Percentiles rank a stretch among this genome's conserved stretches.
Conservation (phyloP, 2,797 vertebrate species). For the Leptodactylus fallax region DNA sequence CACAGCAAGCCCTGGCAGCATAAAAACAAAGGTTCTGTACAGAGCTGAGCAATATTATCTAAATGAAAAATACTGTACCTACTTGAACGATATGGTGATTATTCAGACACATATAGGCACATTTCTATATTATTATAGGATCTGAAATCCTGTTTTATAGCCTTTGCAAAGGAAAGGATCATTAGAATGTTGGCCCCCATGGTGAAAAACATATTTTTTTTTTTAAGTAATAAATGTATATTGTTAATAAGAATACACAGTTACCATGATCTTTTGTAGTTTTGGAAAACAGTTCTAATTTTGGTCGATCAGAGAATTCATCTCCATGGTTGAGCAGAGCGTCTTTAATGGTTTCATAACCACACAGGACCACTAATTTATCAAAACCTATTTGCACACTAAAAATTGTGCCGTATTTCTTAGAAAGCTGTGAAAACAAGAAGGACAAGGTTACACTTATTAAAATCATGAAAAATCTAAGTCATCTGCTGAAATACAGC, state of each 20-base stretch:
- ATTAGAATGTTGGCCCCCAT: too few relatives aligned
- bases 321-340: constrained; percentile 59
- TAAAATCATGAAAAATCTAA: not conserved
- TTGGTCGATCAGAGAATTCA: constrained; percentile 56
- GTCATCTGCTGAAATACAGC: not conserved
- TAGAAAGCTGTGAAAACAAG: constrained; percentile 36
- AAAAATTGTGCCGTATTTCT: constrained; percentile 52
- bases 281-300: constrained; percentile 16
- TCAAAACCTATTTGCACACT: constrained; percentile 49
- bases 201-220: too few relatives aligned
- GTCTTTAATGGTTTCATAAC: constrained; percentile 60
- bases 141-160: too few relatives aligned
- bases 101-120: too few relatives aligned
- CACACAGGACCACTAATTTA: constrained; percentile 56
- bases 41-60: too few relatives aligned
- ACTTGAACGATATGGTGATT: too few relatives aligned
- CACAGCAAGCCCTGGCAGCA: too few relatives aligned
- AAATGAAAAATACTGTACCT: too few relatives aligned
- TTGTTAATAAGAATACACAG: not conserved
- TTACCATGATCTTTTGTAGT: constrained; percentile 27
- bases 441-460: not conserved
- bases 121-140: too few relatives aligned
- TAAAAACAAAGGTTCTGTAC: too few relatives aligned
- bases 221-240: not conserved
- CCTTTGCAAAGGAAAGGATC: too few relatives aligned